phyloP scores from a whole-genome alignment of 2,888 invertebrate species.

The Stenchaetothrips biformis region DNA sequence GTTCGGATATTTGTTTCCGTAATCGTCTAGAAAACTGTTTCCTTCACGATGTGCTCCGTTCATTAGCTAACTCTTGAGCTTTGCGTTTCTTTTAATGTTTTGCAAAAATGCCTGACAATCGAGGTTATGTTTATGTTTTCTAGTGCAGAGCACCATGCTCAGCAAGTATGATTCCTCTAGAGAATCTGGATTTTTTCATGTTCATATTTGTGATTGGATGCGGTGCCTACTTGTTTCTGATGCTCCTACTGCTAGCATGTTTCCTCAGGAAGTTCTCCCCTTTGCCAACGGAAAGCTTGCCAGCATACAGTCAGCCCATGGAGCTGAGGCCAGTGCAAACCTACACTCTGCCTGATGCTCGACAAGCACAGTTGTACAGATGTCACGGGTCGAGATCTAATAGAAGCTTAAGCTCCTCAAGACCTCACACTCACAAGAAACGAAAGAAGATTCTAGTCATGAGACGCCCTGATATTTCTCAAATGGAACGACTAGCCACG shows the following conservation, averaged over 20 bases:
- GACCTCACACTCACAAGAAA: not conserved
- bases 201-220: not conserved
- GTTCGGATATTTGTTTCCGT: no score
- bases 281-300: not conserved
- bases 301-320: not conserved
- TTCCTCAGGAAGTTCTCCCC: not conserved
- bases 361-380: not conserved
- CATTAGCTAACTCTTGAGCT: no score
- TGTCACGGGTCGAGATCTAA: not conserved
- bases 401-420: not conserved
- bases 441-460: conserved; percentile 8
- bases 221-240: not conserved
- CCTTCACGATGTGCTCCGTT: no score
- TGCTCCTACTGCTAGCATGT: not conserved
- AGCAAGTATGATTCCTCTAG: conserved; percentile 3
- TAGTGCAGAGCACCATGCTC: not conserved
- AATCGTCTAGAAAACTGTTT: no score
- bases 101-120: no score
- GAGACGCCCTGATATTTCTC: not conserved
- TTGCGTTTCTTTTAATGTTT: no score
- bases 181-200: not conserved
- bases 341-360: not conserved
- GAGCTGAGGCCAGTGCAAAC: not conserved
- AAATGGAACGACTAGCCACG: conserved; percentile 1
- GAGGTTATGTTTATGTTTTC: not conserved